These are phyloP conservation scores for Reinhardtius hippoglossoides DNA, from an alignment of 2,113 vertebrate genomes.

Conservation along the genomic window DNA sequence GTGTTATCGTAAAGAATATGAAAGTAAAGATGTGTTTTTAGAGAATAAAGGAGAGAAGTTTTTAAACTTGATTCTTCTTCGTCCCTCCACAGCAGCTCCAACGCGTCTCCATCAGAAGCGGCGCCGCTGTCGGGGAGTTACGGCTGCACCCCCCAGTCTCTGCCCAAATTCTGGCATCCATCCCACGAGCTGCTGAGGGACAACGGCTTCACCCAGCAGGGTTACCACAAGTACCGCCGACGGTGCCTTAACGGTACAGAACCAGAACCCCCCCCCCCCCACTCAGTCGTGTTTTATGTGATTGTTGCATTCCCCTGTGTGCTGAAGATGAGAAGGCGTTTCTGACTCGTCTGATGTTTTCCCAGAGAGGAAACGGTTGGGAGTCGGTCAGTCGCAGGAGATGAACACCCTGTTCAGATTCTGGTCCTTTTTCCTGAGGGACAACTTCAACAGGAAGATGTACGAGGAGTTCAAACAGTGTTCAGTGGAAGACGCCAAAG, in stretches of 20 bases:
- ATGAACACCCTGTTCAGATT: conserved; percentile 99
- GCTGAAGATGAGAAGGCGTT: not conserved
- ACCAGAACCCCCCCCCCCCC: too few relatives aligned
- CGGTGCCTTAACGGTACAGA: conserved; percentile 89
- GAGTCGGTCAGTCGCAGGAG: conserved; percentile 95
- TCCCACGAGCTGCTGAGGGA: conserved; percentile 94
- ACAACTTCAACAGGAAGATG: conserved; percentile 98
- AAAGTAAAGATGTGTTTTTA: too few relatives aligned
- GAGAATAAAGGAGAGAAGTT: too few relatives aligned
- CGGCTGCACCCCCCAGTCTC: conserved; percentile 90
- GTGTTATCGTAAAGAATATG: too few relatives aligned
- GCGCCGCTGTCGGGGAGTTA: conserved; percentile 81
- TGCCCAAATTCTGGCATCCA: conserved; percentile 96
- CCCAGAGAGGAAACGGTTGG: conserved; percentile 93
- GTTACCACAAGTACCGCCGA: conserved; percentile 93
- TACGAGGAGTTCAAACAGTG: conserved; percentile 96
- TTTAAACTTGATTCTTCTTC: not conserved
- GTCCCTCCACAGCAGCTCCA: conserved; percentile 85
- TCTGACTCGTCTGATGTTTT: not conserved
- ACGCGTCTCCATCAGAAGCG: conserved; percentile 89
- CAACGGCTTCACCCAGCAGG: conserved; percentile 96
- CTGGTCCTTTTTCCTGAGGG: conserved; percentile 98
- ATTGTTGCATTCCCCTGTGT: too few relatives aligned
- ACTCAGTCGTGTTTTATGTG: not conserved
- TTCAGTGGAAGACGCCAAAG: conserved; percentile 92